phyloP scores from a whole-genome alignment of 2,113 vertebrate species.

The Sterrhoptilus dennistouni region DNA sequence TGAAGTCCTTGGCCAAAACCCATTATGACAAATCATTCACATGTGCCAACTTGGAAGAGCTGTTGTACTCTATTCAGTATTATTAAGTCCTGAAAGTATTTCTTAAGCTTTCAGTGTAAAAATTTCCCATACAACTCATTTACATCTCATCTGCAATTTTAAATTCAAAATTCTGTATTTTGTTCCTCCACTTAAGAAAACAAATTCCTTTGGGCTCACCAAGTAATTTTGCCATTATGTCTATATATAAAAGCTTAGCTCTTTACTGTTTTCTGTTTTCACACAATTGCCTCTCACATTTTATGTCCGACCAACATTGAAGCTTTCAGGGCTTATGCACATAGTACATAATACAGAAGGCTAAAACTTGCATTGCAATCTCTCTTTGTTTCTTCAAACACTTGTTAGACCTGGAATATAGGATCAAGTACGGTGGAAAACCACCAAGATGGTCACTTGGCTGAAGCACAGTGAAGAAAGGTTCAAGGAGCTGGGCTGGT shows the following conservation, averaged over 20 bases:
- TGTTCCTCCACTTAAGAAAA: background rate
- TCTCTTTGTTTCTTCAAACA: background rate
- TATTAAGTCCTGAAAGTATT: background rate
- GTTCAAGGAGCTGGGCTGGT: background rate
- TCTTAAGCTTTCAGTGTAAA: background rate
- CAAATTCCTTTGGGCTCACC: background rate
- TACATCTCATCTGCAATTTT: background rate
- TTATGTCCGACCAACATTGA: background rate
- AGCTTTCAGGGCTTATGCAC: background rate
- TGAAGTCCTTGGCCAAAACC: background rate
- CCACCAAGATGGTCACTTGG: background rate
- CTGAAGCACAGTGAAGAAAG: background rate
- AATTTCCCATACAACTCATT: background rate
- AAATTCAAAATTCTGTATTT: background rate
- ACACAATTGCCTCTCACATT: background rate
- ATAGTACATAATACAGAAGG: background rate
- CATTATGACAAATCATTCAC: background rate
- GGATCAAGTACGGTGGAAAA: background rate
- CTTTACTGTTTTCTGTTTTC: background rate
- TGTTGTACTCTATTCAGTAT: background rate
- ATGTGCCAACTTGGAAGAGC: background rate
- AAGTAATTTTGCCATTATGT: background rate
- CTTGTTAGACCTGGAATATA: background rate
- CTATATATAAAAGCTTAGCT: background rate
- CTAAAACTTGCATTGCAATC: background rate